Evolutionary conservation across 2,113 vertebrate genomes (phyloP).

Genomic region (Barnardius zonarius): DNA sequence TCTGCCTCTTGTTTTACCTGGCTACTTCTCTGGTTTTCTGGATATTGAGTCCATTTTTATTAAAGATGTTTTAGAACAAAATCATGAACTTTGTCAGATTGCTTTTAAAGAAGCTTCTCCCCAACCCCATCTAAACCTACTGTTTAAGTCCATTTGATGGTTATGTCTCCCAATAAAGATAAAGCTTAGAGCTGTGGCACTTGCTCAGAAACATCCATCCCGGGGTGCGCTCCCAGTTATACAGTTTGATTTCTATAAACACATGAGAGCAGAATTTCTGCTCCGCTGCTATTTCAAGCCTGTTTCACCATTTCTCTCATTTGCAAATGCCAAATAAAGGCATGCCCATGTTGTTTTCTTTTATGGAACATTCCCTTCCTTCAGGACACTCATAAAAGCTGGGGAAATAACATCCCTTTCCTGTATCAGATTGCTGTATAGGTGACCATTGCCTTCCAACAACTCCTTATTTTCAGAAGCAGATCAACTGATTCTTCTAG

Average conservation of each 20-base stretch:
- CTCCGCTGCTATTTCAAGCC: constrained; percentile 3
- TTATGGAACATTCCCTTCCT: constrained; percentile 21
- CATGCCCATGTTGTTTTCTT: not conserved
- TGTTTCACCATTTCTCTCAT: constrained; percentile 5
- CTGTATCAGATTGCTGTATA: not conserved
- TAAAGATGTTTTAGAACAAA: not conserved
- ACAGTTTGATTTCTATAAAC: not conserved
- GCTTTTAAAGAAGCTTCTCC: not conserved
- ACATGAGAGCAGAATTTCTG: not conserved
- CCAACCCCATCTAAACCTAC: not conserved
- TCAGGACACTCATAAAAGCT: not conserved
- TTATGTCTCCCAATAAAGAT: not conserved
- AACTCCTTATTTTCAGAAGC: not conserved
- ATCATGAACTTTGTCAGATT: not conserved
- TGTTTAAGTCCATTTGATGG: not conserved
- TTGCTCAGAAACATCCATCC: not conserved
- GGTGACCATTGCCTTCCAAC: not conserved
- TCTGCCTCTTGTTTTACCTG: not conserved
- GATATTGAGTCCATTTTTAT: not conserved
- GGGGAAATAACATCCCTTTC: not conserved
- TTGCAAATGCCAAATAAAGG: constrained; percentile 19
- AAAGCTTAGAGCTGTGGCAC: not conserved
- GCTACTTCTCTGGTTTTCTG: not conserved
- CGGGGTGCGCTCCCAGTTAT: not conserved
- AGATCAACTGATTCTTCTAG: not conserved